Base-by-base conservation (phyloP, 2,888 invertebrate genomes). In the Nymphalis urticae region DNA sequence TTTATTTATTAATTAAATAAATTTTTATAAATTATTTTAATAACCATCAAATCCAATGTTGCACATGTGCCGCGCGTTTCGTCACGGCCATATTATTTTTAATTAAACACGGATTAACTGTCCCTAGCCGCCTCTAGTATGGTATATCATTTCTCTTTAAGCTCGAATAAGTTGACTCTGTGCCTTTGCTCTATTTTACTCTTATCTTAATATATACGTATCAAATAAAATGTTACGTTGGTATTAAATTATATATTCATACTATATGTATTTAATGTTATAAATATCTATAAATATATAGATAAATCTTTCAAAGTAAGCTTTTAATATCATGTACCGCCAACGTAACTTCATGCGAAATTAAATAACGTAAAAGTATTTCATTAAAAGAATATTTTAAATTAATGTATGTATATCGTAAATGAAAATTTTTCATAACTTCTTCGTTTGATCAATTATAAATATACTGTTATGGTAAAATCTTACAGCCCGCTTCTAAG, bases 81-180 rank as follows among this genome's bases (percentile, higher is more conserved):
- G 42, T 42, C 3, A 4, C 13, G 13, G 19, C 50, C 5, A 19
- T 6, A 6, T 32, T 50, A 5, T 19, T n/a, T 50, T 50, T 50
- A 50, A 1, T n/a, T 50, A 19, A 8, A 53, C 10, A 53, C 5
- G 48, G 27, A 13, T 48, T 7, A 51, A 42, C 47, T 58, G 64
- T 64, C 64, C 32, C 54, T 63, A 56, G 67, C 61, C 61, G 51
- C 48, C 61, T 42, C 50, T 62, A 27, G 1, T 42, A 58, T 19
- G 3, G n/a, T 58, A 21, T 53, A 60, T 67, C 19, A 24, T 61
- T 67, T 68, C 50, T 42, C 27, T 13, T 69, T 64, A 71, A 65
- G 66, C 71, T 73, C 66, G 66, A 51, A 71, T 67, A 73, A 60
- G 67, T 73, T 73, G 56, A 71, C 68, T 71, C 54, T 72, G 73